phyloP scores from a whole-genome alignment of 2,797 vertebrate species.

The Phoxinus dragarum region DNA sequence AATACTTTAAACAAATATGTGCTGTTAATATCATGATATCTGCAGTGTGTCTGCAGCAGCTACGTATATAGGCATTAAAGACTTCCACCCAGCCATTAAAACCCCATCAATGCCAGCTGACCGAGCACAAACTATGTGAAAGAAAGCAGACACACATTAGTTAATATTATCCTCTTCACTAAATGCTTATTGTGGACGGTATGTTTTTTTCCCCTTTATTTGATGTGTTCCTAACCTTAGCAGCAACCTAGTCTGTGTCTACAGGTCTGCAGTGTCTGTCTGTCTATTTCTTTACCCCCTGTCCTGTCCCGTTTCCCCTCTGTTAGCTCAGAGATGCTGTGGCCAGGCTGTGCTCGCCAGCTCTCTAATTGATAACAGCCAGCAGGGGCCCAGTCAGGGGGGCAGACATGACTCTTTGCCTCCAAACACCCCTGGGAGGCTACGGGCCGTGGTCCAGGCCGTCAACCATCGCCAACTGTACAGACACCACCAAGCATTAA shows the following conservation, averaged over 20 bases:
- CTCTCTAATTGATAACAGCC: slow-evolving; percentile 62
- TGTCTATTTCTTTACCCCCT: slow-evolving; percentile 13
- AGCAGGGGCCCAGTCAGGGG: slow-evolving; percentile 51
- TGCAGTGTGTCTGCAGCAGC: slow-evolving; percentile 9
- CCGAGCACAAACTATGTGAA: slow-evolving; percentile 6
- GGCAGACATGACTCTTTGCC: slow-evolving; percentile 51
- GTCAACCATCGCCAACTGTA: slow-evolving; percentile 48
- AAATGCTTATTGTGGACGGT: not conserved
- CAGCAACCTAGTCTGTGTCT: slow-evolving; percentile 26
- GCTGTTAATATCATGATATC: slow-evolving; percentile 12
- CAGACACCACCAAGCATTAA: slow-evolving; percentile 47
- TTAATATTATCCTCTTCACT: not conserved
- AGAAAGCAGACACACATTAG: slow-evolving; percentile 7
- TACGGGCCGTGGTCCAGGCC: slow-evolving; percentile 43
- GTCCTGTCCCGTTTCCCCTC: slow-evolving; percentile 23
- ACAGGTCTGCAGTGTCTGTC: slow-evolving; percentile 26
- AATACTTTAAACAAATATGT: slow-evolving; percentile 31
- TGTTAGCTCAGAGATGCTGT: slow-evolving; percentile 46
- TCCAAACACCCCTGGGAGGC: slow-evolving; percentile 36
- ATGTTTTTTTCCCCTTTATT: not conserved
- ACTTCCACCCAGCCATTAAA: slow-evolving; percentile 9
- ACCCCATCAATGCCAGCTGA: slow-evolving; percentile 24
- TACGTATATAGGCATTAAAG: not conserved
- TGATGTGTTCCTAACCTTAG: not conserved
- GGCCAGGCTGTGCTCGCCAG: slow-evolving; percentile 52